Evolutionary conservation across 2,888 invertebrate genomes (phyloP), one percentile per base, ranked within the genome.

Genomic region (Nomada flava): DNA sequence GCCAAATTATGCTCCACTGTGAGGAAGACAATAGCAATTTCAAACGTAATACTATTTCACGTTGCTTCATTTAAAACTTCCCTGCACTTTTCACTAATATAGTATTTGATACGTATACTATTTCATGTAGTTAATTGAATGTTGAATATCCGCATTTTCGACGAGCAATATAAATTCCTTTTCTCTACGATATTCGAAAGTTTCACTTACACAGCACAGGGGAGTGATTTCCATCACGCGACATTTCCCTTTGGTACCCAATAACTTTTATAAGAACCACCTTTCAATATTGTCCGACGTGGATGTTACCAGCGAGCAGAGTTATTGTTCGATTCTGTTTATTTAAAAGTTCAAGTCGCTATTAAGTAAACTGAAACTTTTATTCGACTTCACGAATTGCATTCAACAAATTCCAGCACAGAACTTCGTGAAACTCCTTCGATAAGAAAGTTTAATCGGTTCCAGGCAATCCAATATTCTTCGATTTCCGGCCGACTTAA

Each of bases 401-500:
- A 65, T 65, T 60, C 44, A 53, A 60, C 65, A 73, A 76, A 64
- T 77, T 74, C 52, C 23, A 44, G 29, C n/a, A 10, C 7, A 13
- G 18, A 26, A 59, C 59, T 74, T 53, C 53, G 59, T 13, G 52
- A 53, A 75, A 67, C 47, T 65, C 44, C 26, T 15, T 53, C 29
- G 44, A 60, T 42, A 53, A 53, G 53, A 77, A 77, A 77, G 60
- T 67, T 77, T 77, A 77, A 77, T 67, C 65, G 65, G 23, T 67
- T 75, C 26, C 4, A 53, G 53, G 60, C 52, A 65, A 77, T 77
- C 60, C 75, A 74, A 77, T 77, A 76, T 67, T 67, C 52, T 75
- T 74, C 53, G 44, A 77, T 65, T 67, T 65, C 53, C 29, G 18
- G 29, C 10, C 44, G 60, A 67, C 52, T 59, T 60, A 13, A 18